Base-by-base conservation (phyloP, 2,797 vertebrate genomes). In the Pyrocephalus nanus region DNA sequence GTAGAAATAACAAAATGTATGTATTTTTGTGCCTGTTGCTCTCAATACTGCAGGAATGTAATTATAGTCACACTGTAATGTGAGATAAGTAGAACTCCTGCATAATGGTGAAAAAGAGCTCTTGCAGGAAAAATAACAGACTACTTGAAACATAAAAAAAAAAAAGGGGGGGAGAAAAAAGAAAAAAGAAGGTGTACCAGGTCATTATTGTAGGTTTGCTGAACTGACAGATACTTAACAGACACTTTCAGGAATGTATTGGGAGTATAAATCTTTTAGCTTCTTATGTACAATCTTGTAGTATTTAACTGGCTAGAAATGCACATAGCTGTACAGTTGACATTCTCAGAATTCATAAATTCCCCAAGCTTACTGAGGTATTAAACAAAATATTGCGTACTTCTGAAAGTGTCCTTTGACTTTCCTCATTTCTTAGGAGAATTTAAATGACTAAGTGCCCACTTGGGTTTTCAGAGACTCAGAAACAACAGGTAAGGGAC, bases 301-400 rank as follows among this genome's bases (percentile, higher is more conserved):
- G 15, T 15, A 38, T 55, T 77, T 32, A 73, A 4, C 4, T 72
- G 29, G 8, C 20, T 64, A 26, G 22, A 71, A 84, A 74, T 66
- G 6, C 6, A 40, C 12, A 13, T 58, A 48, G 3, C 15, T 45
- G 2, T 42, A 5, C 45, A 79, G 66, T 0, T n/a, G 1, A 5
- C 18, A 54, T 73, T 69, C 16, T 65, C 15, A 73, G 55, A 92
- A 90, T 38, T 72, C 32, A n/a, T 53, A 79, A 55, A 6, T 14
- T 86, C 29, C 34, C 13, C 6, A 9, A 45, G 17, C 4, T n/a
- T 82, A 30, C 10, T 57, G 42, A 61, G 1, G 3, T 60, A 58
- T 43, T 47, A 13, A 22, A 34, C 43, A 83, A 88, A 88, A 36
- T 55, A 45, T 12, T 73, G 21, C 21, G 6, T 40, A 17, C n/a